These are phyloP conservation scores for Littorina saxatilis DNA, from an alignment of 1,140 invertebrate genomes.

Conservation along the genomic window DNA sequence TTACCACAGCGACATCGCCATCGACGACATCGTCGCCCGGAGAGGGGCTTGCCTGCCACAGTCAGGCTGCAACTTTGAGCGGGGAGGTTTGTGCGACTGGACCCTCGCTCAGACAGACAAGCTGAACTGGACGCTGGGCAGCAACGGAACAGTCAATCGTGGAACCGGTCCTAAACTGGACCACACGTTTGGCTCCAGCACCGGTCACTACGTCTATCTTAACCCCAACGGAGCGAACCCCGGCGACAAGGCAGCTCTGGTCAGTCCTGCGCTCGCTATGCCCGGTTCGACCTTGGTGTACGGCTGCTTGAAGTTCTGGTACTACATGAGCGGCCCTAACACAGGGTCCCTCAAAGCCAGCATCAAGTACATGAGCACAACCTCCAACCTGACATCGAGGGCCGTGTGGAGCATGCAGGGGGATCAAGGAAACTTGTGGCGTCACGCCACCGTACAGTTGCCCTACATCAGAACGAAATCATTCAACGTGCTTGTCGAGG, in stretches of 20 bases:
- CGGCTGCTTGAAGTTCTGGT: constrained; percentile 80
- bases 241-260: constrained; percentile 57
- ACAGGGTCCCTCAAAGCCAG: constrained; percentile 64
- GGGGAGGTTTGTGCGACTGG: constrained; percentile 64
- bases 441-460: constrained; percentile 33
- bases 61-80: constrained; percentile 64
- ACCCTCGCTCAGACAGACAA: constrained; percentile 54
- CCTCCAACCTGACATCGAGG: neutral
- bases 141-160: constrained; percentile 75
- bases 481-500: constrained; percentile 20
- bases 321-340: constrained; percentile 84
- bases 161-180: constrained; percentile 85
- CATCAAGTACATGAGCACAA: constrained; percentile 44
- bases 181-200: constrained; percentile 79
- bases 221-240: constrained; percentile 59
- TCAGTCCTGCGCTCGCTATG: constrained; percentile 46
- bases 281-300: neutral
- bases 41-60: constrained; percentile 55
- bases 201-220: constrained; percentile 70
- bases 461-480: neutral
- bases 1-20: constrained; percentile 60
- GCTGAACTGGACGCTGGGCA: constrained; percentile 67
- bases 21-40: constrained; percentile 63
- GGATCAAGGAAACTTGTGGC: constrained; percentile 56
- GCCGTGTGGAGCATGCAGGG: constrained; percentile 73